A percentile compares a stretch with the other conserved stretches of the same genome.
Evolutionary conservation across 30 jellyfish, hydroid and myxozoan genomes (phyloP).

Genomic region (Rhopilema esculentum): DNA sequence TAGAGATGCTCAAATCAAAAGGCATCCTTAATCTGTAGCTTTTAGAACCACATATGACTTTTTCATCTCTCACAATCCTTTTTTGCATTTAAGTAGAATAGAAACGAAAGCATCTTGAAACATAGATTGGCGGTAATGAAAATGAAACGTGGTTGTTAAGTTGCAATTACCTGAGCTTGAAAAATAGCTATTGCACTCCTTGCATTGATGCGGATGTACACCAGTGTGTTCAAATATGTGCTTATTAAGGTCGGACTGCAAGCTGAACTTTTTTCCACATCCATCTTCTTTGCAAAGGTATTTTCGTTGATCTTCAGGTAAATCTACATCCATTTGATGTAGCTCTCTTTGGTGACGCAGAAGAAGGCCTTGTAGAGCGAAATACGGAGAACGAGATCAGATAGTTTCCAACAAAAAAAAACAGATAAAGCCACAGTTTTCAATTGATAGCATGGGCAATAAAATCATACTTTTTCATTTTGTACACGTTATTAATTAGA

Average conservation of each 20-base stretch:
- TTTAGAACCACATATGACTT: no score
- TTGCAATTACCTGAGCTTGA: slow-evolving; percentile 63
- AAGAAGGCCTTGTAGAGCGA: slow-evolving; percentile 18
- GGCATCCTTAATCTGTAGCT: background rate
- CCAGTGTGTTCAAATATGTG: slow-evolving; percentile 75
- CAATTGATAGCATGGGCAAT: no score
- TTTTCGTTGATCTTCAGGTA: slow-evolving; percentile 44
- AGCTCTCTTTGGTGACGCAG: slow-evolving; percentile 66
- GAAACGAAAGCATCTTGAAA: no score
- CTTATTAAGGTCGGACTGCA: slow-evolving; percentile 66
- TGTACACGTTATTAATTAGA: no score
- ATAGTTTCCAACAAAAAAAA: background rate
- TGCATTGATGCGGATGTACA: slow-evolving; percentile 63
- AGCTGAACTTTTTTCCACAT: slow-evolving; percentile 62
- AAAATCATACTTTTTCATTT: no score
- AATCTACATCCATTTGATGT: slow-evolving; percentile 54
- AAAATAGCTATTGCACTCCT: slow-evolving; percentile 41
- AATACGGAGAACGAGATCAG: background rate
- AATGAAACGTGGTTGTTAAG: no score
- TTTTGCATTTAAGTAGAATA: no score
- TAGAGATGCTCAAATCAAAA: background rate
- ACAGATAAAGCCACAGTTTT: no score
- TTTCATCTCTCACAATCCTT: no score
- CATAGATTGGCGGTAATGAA: no score
- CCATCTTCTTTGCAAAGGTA: slow-evolving; percentile 48